Conservation (phyloP, 2,113 vertebrate genomes). For the Grammomys surdaster region DNA sequence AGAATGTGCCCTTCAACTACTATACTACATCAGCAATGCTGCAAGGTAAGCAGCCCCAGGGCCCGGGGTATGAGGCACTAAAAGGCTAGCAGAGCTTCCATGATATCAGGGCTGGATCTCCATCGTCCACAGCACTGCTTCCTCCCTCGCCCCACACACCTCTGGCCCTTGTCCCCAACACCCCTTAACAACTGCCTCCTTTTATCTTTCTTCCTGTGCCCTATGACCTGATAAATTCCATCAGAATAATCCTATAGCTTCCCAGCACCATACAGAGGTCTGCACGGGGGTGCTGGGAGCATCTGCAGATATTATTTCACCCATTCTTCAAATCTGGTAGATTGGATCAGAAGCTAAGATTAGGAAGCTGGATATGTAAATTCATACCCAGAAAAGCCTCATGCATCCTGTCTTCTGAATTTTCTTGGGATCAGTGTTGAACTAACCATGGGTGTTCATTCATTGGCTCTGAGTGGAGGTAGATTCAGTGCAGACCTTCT, state of each 20-base stretch:
- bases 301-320: not conserved
- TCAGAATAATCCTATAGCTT: not conserved
- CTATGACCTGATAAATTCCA: not conserved
- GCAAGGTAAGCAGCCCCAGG: slow-evolving; percentile 89
- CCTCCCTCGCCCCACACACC: not conserved
- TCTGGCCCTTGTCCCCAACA: not conserved
- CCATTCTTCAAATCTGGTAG: not conserved
- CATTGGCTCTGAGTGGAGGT: rapidly evolving
- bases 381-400: not conserved
- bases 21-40: slow-evolving; percentile 97
- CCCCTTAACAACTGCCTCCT: too few species aligned
- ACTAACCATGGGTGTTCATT: not conserved
- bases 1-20: slow-evolving; percentile 95
- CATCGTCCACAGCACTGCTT: rapidly evolving
- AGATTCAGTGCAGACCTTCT: rapidly evolving
- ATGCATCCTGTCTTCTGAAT: not conserved
- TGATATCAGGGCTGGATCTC: rapidly evolving
- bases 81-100: rapidly evolving
- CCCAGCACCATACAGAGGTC: not conserved
- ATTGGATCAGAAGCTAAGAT: not conserved
- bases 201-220: rapidly evolving
- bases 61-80: rapidly evolving
- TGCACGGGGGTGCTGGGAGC: rapidly evolving
- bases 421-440: rapidly evolving
- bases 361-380: too few species aligned